phyloP scores from a whole-genome alignment of 2,888 invertebrate species.

The Nephrotoma appendiculata region DNA sequence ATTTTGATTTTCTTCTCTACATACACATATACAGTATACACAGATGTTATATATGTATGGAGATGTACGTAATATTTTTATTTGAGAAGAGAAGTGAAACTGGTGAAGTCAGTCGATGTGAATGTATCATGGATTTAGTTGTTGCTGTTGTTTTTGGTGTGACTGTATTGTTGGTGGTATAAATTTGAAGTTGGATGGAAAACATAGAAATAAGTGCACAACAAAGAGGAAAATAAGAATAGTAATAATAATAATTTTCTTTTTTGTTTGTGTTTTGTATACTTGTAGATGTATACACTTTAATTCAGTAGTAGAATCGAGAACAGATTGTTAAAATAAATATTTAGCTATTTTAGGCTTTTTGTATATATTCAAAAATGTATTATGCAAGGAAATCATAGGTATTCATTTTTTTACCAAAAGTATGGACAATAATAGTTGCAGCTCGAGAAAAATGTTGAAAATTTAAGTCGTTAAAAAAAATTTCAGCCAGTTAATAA shows the following conservation, averaged over 20 bases:
- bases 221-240: background rate
- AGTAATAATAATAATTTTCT: background rate
- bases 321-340: background rate
- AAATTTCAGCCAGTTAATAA: background rate
- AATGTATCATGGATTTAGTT: background rate
- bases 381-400: too few species aligned
- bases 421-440: background rate
- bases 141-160: background rate
- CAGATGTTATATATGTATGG: background rate
- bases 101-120: background rate
- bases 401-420: background rate
- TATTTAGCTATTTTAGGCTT: background rate
- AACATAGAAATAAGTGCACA: background rate
- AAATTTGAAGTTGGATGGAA: background rate
- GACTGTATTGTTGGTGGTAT: background rate
- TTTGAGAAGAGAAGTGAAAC: background rate
- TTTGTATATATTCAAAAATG: background rate
- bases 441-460: background rate
- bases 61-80: background rate
- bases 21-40: background rate
- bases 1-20: background rate
- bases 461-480: background rate
- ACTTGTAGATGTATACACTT: background rate
- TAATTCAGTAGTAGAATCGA: background rate
- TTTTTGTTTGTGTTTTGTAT: background rate